Conservation (phyloP, 2,888 invertebrate species). For the Notodonta dromedarius region DNA sequence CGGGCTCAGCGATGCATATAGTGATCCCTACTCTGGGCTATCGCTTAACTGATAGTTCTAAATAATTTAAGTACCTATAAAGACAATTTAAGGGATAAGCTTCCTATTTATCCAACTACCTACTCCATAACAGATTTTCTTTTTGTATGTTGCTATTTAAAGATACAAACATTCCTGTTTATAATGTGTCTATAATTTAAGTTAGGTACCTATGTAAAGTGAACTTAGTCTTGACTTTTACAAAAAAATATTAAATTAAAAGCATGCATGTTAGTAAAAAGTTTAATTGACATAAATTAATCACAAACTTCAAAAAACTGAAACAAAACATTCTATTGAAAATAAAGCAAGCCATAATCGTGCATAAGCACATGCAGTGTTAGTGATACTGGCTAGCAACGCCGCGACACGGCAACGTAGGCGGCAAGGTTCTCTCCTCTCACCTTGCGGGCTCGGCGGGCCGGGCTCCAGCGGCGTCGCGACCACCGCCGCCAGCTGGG, state of each 20-base stretch:
- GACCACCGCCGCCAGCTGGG: constrained; percentile 66
- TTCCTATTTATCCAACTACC: no score
- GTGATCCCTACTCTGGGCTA: no score
- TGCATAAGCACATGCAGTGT: constrained; percentile 56
- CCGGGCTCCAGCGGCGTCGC: constrained; percentile 76
- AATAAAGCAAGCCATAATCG: constrained; percentile 24
- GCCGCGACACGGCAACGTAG: constrained; percentile 49
- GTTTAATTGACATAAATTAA: constrained; percentile 4
- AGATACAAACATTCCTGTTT: no score
- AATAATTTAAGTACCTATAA: no score
- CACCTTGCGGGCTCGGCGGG: constrained; percentile 72
- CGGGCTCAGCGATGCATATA: no score
- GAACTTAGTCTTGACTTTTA: neutral
- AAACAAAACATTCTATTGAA: constrained; percentile 13
- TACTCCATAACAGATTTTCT: no score
- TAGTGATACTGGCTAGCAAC: constrained; percentile 30
- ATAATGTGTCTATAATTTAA: no score
- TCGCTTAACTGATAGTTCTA: no score
- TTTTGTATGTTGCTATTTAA: no score
- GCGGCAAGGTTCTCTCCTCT: constrained; percentile 72
- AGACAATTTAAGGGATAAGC: no score
- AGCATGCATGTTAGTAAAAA: constrained; percentile 11
- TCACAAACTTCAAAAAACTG: neutral
- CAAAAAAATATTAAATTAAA: constrained; percentile 14
- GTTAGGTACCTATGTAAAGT: no score